Percentiles rank a stretch among this genome's conserved stretches.
Evolutionary conservation across 2,797 vertebrate genomes (phyloP).

Genomic region (Gila robusta): DNA sequence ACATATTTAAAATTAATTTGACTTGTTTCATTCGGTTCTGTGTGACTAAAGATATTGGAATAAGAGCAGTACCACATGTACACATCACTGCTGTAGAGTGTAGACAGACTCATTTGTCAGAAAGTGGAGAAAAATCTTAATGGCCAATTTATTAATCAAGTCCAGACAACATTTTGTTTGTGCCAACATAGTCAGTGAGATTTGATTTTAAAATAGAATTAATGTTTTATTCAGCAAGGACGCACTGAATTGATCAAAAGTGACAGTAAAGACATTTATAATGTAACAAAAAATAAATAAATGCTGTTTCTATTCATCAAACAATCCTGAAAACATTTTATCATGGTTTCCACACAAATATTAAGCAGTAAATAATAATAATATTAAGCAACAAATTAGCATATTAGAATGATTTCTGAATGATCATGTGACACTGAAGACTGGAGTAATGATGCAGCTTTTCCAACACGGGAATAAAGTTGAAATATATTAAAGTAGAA

Average conservation of each 20-base stretch:
- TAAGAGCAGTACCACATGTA: not conserved
- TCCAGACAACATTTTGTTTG: not conserved
- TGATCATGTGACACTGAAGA: not conserved
- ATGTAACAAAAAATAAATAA: not conserved
- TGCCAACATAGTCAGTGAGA: not conserved
- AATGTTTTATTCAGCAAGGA: not conserved
- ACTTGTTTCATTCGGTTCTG: not conserved
- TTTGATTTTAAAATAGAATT: not conserved
- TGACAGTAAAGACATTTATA: not conserved
- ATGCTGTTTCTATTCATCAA: not conserved
- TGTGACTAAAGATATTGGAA: not conserved
- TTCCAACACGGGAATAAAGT: too few species aligned
- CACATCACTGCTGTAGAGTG: not conserved
- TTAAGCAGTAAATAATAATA: too few species aligned
- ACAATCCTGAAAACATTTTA: too few species aligned
- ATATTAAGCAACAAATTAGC: not conserved
- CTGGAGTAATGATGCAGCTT: too few species aligned
- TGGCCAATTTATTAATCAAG: not conserved
- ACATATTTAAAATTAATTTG: not conserved
- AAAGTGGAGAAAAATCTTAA: not conserved
- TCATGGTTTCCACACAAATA: too few species aligned
- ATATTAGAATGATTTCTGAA: not conserved
- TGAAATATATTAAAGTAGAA: too few species aligned
- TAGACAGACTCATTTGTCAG: not conserved
- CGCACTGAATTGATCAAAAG: too few species aligned